Evolutionary conservation across 2,113 vertebrate species (phyloP).

Genomic region (Hemichromis elongatus): DNA sequence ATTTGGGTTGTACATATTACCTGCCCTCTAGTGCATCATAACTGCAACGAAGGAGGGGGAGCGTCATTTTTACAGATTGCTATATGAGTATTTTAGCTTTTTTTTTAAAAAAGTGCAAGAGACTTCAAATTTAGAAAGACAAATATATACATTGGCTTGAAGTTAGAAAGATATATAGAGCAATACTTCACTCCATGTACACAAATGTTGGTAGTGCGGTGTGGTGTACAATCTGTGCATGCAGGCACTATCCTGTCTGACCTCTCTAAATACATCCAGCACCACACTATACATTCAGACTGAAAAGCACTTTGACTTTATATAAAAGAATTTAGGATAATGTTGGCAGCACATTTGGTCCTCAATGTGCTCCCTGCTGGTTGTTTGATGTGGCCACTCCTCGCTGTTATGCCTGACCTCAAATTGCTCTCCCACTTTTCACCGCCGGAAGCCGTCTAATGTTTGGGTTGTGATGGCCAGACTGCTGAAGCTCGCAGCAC

Average conservation of each 20-base stretch:
- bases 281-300: background rate
- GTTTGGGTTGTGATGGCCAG: conserved; percentile 34
- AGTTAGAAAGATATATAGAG: background rate
- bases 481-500: conserved; percentile 28
- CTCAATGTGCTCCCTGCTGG: conserved; percentile 30
- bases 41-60: background rate
- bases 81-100: background rate
- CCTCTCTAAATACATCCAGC: background rate
- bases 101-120: background rate
- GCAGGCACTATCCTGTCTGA: background rate
- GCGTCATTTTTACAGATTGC: background rate
- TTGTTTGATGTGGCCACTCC: conserved; percentile 40
- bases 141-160: background rate
- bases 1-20: background rate
- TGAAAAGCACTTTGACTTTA: background rate
- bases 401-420: conserved; percentile 49
- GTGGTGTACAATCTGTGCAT: background rate
- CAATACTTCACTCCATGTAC: background rate
- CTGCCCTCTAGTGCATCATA: background rate
- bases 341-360: conserved; percentile 19
- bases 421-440: conserved; percentile 43
- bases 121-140: background rate
- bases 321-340: conserved; percentile 15
- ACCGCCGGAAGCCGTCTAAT: conserved; percentile 39
- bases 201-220: background rate